Percentiles rank a stretch among this genome's conserved stretches.
Evolutionary conservation across 2,113 vertebrate genomes (phyloP).

Genomic region (Dipodomys spectabilis): DNA sequence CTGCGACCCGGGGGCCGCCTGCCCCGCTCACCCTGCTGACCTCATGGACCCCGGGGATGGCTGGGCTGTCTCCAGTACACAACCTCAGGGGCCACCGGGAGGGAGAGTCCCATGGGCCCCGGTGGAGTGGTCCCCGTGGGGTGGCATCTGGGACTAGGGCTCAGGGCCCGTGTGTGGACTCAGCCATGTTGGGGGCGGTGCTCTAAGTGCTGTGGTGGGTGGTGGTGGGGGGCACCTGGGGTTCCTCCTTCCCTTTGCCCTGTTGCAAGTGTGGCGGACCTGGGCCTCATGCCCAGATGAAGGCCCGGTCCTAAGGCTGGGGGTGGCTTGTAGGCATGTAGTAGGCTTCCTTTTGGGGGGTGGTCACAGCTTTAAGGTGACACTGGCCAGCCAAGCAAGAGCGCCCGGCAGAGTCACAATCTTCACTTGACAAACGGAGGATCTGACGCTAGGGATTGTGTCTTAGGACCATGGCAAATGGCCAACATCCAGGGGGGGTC

Average conservation of each 20-base stretch:
- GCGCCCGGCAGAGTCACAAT: too few relatives aligned
- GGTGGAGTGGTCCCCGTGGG: neutral
- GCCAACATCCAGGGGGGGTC: too few relatives aligned
- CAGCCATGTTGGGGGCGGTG: neutral
- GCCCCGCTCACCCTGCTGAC: fast-evolving
- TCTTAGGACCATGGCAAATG: fast-evolving
- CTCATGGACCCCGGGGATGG: too few relatives aligned
- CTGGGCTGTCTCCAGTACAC: too few relatives aligned
- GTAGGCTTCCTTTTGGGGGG: fast-evolving
- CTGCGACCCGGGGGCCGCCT: fast-evolving
- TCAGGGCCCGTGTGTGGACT: fast-evolving
- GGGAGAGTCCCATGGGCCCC: neutral
- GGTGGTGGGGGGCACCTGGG: too few relatives aligned
- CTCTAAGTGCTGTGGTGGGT: neutral
- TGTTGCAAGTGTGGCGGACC: neutral
- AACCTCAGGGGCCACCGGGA: neutral
- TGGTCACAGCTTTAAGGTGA: fast-evolving
- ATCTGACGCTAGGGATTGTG: neutral
- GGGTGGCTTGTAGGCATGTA: neutral
- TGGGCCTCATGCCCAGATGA: neutral
- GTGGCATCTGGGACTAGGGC: too few relatives aligned
- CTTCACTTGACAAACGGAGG: neutral
- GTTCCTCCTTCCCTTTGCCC: too few relatives aligned
- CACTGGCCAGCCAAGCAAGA: neutral
- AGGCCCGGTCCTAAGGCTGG: neutral